A percentile compares a stretch with the other conserved stretches of the same genome.
phyloP scores from a whole-genome alignment of 2,113 vertebrate species.

The Alligator sinensis region DNA sequence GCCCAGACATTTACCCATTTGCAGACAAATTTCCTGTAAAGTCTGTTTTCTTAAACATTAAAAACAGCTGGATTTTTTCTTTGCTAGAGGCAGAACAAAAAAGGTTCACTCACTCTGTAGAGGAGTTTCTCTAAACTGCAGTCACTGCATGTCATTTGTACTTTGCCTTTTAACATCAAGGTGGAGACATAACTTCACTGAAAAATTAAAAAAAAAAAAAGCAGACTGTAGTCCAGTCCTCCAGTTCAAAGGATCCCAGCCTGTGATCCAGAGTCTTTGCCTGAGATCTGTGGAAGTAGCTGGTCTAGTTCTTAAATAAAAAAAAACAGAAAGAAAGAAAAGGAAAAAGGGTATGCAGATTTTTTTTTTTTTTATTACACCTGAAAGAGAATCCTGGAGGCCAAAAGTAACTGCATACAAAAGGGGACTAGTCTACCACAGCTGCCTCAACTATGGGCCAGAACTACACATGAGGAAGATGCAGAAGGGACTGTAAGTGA shows the following conservation, averaged over 20 bases:
- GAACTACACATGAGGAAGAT: slow-evolving; percentile 30
- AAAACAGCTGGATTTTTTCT: neutral
- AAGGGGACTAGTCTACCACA: neutral
- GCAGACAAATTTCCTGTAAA: neutral
- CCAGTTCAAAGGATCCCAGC: neutral
- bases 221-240: neutral
- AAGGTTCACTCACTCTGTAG: neutral
- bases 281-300: neutral
- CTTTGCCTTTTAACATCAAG: neutral
- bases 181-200: neutral
- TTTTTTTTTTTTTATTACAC: neutral
- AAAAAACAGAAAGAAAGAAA: too few species aligned
- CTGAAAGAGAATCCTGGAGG: neutral
- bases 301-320: neutral
- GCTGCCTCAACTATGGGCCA: neutral
- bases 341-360: too few species aligned
- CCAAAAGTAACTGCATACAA: neutral
- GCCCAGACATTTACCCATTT: neutral
- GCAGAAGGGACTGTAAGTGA: neutral
- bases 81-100: neutral
- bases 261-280: neutral
- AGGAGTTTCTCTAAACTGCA: neutral
- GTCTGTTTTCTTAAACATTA: neutral
- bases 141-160: neutral
- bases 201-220: neutral